A percentile compares a stretch with the other conserved stretches of the same genome.
Conservation (phyloP, 2,797 vertebrate species). For the Saxicola maurus region DNA sequence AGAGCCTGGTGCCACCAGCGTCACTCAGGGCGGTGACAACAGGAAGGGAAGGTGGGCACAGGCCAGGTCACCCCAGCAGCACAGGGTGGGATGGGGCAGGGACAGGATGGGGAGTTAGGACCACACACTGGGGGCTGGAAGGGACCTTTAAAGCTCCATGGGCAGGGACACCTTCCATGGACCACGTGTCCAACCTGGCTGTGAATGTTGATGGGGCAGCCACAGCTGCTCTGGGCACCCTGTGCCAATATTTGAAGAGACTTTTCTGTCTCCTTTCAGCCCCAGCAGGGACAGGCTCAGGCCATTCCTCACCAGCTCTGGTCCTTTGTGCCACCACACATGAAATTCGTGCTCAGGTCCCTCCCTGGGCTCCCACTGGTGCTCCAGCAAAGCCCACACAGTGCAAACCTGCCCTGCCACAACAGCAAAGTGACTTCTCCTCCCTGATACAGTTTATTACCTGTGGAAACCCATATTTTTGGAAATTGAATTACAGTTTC, state of each 20-base stretch:
- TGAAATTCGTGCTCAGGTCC: accelerated
- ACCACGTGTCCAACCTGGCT: accelerated
- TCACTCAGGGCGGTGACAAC: background rate
- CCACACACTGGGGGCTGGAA: background rate
- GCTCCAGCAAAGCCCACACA: background rate
- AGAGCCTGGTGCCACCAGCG: accelerated
- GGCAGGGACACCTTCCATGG: background rate
- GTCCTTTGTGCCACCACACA: accelerated
- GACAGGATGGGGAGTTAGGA: background rate
- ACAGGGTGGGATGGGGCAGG: accelerated
- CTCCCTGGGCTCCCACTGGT: accelerated
- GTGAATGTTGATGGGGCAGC: no score
- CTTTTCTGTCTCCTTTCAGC: background rate
- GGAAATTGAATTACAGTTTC: slow-evolving; percentile 2
- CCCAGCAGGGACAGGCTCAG: background rate
- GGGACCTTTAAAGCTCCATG: background rate
- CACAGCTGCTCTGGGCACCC: background rate
- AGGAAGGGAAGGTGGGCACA: accelerated
- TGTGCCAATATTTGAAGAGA: background rate
- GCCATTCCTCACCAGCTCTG: accelerated
- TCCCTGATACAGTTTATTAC: background rate
- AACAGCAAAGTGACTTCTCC: background rate
- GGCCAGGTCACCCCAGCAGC: background rate
- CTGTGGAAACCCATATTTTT: background rate
- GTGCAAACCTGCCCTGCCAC: background rate